Base-by-base conservation (phyloP, 1,140 invertebrate species). In the Caerostris darwini region DNA sequence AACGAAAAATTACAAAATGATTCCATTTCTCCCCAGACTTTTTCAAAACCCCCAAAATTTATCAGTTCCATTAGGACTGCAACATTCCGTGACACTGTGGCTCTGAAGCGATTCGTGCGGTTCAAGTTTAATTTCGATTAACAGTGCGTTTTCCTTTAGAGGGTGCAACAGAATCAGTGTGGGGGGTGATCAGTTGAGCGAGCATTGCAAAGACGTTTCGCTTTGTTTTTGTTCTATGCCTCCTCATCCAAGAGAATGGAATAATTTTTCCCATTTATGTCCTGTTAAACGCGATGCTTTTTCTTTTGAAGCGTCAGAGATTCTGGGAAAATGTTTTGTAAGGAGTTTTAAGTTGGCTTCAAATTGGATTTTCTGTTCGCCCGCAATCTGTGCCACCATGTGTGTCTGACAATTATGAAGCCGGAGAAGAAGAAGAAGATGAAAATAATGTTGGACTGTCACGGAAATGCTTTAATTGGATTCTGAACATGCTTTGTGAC, bases 71-170 rank as follows among this genome's bases (percentile, higher is more conserved):
- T 54, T 85, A 53, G 53, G 56, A 58, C 57, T 85, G 10, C 82
- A 12, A 34, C 17, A 56, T 58, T 58, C 54, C 82, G 56, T 85
- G 82, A 85, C 82, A 85, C 58, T 57, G 7, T 57, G 56, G 54
- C 19, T 19, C 82, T 57, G 57, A 85, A 85, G 54, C 3, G 8
- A 53, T 14, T 85, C 82, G n/a, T 57, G 82, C 82, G 54, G 57
- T 10, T 19, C 54, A 85, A 56, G 14, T n/a, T 85, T 85, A 81
- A 81, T 81, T 81, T 81, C 82, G 82, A 85, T 85, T 85, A 85
- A 17, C 54, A n/a, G 82, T 85, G 53, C 54, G 54, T 85, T 85
- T 85, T 58, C 54, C 58, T 85, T 54, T 67, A 17, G 61, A 17
- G 77, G 77, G 17, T 54, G 12, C 57, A 56, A 57, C 82, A 53